phyloP scores from a whole-genome alignment of 2,113 vertebrate genomes.

The Egretta garzetta region DNA sequence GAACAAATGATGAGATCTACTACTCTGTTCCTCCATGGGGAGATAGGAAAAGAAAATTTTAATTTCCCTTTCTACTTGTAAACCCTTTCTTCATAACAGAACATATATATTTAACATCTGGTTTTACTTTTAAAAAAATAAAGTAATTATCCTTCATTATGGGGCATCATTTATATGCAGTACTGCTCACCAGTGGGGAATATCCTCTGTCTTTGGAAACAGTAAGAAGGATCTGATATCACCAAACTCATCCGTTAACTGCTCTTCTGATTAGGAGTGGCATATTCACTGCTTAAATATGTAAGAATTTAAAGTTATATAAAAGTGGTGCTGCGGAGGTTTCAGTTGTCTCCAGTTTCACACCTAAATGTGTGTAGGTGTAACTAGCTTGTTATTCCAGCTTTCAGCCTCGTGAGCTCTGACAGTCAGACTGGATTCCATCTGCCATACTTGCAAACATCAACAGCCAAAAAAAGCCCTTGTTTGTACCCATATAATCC shows the following conservation, averaged over 20 bases:
- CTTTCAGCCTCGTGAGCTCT: neutral
- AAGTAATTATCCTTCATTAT: neutral
- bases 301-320: neutral
- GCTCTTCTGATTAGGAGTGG: neutral
- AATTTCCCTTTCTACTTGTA: neutral
- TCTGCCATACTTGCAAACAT: neutral
- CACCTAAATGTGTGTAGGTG: neutral
- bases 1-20: neutral
- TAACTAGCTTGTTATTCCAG: neutral
- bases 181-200: neutral
- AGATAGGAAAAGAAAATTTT: neutral
- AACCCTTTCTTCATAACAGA: neutral
- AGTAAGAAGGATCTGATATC: neutral
- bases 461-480: neutral
- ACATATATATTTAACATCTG: neutral
- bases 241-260: neutral
- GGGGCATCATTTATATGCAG: neutral
- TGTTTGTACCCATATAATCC: neutral
- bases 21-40: neutral
- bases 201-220: neutral
- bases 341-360: neutral
- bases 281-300: neutral
- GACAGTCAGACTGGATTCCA: neutral
- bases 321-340: neutral
- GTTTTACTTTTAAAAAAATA: neutral